phyloP scores from a whole-genome alignment of 2,888 invertebrate genomes.

The Brachypalpus laphriformis region DNA sequence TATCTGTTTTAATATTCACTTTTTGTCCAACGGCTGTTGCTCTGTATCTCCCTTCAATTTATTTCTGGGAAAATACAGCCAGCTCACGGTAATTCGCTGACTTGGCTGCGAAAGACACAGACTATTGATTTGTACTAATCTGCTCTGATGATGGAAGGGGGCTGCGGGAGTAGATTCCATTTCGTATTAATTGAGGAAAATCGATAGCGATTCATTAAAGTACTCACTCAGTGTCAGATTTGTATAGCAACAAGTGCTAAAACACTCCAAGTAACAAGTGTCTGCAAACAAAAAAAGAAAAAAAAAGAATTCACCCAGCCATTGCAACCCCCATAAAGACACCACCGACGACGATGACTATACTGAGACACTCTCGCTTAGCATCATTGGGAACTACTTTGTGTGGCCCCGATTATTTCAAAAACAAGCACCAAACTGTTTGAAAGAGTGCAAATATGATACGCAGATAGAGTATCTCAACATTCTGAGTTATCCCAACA shows the following conservation, averaged over 20 bases:
- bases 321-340: constrained; percentile 2
- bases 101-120: neutral
- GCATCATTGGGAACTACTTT: constrained; percentile 1
- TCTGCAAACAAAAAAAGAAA: neutral
- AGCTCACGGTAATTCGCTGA: constrained; percentile 4
- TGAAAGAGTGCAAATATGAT: constrained; percentile 30
- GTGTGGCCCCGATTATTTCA: neutral
- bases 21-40: constrained; percentile 50
- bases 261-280: constrained; percentile 49
- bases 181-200: constrained; percentile 8
- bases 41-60: neutral
- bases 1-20: constrained; percentile 61
- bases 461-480: constrained; percentile 17
- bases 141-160: neutral
- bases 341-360: neutral
- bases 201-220: constrained; percentile 24
- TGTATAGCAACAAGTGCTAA: constrained; percentile 33
- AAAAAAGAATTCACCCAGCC: neutral
- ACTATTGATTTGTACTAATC: constrained; percentile 35
- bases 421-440: constrained; percentile 13
- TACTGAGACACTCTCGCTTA: neutral
- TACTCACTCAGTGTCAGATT: neutral
- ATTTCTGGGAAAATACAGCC: neutral
- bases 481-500: constrained; percentile 3
- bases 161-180: neutral